Evolutionary conservation across 2,888 invertebrate species (phyloP).

Genomic region (Megalurothrips usitatus): DNA sequence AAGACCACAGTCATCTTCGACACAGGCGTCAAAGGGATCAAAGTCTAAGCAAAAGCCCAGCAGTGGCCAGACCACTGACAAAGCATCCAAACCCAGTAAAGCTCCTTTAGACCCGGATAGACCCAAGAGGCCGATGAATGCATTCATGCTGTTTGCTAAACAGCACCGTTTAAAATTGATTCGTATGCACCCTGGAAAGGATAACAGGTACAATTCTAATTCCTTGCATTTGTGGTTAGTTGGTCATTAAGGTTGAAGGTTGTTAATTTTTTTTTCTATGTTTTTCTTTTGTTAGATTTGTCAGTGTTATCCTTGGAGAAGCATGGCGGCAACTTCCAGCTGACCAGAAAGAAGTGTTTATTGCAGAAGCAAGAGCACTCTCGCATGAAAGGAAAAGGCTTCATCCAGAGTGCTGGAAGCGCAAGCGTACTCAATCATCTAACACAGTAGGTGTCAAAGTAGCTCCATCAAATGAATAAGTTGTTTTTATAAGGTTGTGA

Average conservation of each 20-base stretch:
- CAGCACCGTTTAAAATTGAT: constrained; percentile 48
- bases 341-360: constrained; percentile 45
- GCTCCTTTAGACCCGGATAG: constrained; percentile 39
- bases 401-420: constrained; percentile 53
- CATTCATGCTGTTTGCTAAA: constrained; percentile 52
- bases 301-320: constrained; percentile 50
- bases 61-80: neutral
- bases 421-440: constrained; percentile 46
- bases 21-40: constrained; percentile 1
- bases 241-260: neutral
- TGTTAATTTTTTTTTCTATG: neutral
- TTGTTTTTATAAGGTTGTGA: no score
- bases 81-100: constrained; percentile 32
- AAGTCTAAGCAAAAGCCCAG: constrained; percentile 20
- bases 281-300: constrained; percentile 45
- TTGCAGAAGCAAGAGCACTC: constrained; percentile 46
- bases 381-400: constrained; percentile 49
- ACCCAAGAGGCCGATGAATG: constrained; percentile 52
- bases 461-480: neutral
- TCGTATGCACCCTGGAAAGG: constrained; percentile 50
- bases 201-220: constrained; percentile 48
- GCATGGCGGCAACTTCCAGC: constrained; percentile 48
- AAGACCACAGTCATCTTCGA: neutral
- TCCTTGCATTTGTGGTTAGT: neutral
- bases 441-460: constrained; percentile 29